Percentiles rank a stretch among this genome's conserved stretches.
phyloP scores from a whole-genome alignment of 2,113 vertebrate genomes.

The Rallus limicola region DNA sequence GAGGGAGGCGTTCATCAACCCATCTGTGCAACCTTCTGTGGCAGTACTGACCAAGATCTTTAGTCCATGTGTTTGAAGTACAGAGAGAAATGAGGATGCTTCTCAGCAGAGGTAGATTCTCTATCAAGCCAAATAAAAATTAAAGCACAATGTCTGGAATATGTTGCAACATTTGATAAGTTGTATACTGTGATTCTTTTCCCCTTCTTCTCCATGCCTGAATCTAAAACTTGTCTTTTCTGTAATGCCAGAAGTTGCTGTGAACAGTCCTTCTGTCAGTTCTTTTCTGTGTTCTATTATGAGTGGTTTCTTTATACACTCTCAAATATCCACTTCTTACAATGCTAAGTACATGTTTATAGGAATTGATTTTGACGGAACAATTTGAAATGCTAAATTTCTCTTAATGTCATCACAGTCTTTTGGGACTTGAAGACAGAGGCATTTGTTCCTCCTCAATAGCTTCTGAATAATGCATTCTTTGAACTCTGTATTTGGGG shows the following conservation, averaged over 20 bases:
- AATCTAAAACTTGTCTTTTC: not conserved
- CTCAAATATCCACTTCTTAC: not conserved
- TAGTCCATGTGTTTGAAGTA: not conserved
- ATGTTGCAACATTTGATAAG: not conserved
- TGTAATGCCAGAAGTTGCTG: not conserved
- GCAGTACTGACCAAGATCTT: not conserved
- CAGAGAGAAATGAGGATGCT: not conserved
- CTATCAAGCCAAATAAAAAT: not conserved
- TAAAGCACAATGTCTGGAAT: not conserved
- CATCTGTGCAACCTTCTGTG: not conserved
- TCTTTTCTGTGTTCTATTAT: not conserved
- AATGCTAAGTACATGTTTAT: not conserved
- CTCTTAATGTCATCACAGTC: not conserved
- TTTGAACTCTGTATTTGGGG: not conserved
- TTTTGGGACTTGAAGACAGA: not conserved
- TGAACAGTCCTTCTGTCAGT: not conserved
- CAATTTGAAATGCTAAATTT: not conserved
- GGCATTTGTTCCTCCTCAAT: not conserved
- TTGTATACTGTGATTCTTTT: not conserved
- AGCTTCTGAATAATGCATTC: not conserved
- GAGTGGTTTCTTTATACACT: not conserved
- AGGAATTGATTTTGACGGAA: not conserved
- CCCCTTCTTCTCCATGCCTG: not conserved
- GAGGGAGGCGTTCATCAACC: not conserved
- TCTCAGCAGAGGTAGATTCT: not conserved